Evolutionary conservation across 2,888 invertebrate genomes (phyloP).

Genomic region (Limulus polyphemus): DNA sequence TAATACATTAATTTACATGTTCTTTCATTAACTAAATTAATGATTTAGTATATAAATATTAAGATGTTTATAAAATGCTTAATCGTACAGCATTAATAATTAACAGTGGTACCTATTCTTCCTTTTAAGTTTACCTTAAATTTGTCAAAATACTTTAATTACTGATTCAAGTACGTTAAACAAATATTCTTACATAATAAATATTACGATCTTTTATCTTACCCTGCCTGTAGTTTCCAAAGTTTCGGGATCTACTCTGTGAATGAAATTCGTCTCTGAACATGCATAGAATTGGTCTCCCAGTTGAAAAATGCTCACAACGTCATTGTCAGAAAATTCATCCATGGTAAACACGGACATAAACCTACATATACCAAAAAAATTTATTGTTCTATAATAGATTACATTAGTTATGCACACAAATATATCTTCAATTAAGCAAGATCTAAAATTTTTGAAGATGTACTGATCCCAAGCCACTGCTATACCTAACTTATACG

Average conservation of each 20-base stretch:
- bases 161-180: no score
- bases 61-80: no score
- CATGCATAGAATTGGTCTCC: slow-evolving; percentile 77
- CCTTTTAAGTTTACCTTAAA: no score
- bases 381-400: slow-evolving; percentile 3
- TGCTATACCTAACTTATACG: no score
- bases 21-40: no score
- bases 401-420: not conserved
- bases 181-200: no score
- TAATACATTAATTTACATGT: no score
- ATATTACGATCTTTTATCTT: slow-evolving; percentile 10
- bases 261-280: slow-evolving; percentile 68
- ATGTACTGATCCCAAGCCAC: no score
- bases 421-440: not conserved
- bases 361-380: slow-evolving; percentile 25
- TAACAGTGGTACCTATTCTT: no score
- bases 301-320: slow-evolving; percentile 80
- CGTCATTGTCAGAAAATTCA: slow-evolving; percentile 62
- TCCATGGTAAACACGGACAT: slow-evolving; percentile 18
- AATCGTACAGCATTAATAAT: no score
- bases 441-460: not conserved
- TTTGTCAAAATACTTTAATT: no score
- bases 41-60: no score
- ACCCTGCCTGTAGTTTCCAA: slow-evolving; percentile 60
- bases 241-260: slow-evolving; percentile 57